These are phyloP conservation scores for Carlito syrichta DNA, from an alignment of 2,113 vertebrate genomes.

Conservation along the genomic window DNA sequence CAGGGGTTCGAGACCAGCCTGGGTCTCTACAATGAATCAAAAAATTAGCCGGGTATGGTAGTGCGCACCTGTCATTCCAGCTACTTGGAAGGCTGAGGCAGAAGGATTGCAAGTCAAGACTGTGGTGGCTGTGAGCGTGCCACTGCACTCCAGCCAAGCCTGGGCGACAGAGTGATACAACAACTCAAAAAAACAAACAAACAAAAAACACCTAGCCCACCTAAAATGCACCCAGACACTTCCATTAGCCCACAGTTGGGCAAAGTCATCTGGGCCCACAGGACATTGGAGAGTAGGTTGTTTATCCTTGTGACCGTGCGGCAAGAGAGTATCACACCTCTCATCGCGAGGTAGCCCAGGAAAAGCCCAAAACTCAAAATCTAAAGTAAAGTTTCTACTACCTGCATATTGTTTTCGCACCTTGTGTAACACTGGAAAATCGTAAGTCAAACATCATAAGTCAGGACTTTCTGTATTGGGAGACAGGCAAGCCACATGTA, in stretches of 20 bases:
- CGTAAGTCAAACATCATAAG: not conserved
- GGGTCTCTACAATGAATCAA: too few species aligned
- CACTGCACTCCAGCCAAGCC: too few species aligned
- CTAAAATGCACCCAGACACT: not conserved
- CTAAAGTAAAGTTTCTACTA: not conserved
- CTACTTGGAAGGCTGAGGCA: too few species aligned
- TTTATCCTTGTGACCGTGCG: not conserved
- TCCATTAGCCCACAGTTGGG: not conserved
- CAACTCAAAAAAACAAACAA: too few species aligned
- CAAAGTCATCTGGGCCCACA: not conserved
- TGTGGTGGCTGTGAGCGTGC: too few species aligned
- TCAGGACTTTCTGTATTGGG: not conserved
- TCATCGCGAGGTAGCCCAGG: rapidly evolving
- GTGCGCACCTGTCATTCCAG: too few species aligned
- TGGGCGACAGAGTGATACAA: too few species aligned
- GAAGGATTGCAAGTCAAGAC: too few species aligned
- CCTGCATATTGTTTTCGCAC: not conserved
- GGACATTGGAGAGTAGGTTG: not conserved
- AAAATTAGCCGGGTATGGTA: too few species aligned
- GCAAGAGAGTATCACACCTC: not conserved
- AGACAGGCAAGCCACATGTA: not conserved
- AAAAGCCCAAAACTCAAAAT: not conserved
- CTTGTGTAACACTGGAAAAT: not conserved
- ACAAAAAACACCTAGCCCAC: not conserved
- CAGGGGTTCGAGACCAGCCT: too few species aligned